Percentiles rank a stretch among this genome's conserved stretches.
Evolutionary conservation across 2,888 invertebrate species (phyloP).

Genomic region (Rhimphoctona megacephalus): DNA sequence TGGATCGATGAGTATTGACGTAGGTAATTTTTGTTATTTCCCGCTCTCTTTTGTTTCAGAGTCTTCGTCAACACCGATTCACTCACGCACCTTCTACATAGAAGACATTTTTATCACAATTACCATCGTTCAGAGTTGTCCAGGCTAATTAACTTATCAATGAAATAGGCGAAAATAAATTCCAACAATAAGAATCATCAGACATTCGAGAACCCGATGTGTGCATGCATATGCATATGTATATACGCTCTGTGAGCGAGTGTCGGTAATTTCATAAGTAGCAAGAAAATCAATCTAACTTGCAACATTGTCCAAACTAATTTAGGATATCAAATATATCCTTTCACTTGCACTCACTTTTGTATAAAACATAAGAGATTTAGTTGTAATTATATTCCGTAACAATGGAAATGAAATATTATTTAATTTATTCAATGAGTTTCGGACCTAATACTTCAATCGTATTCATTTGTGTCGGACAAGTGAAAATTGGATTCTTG

Average conservation of each 20-base stretch:
- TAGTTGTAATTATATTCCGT: background rate
- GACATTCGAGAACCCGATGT: background rate
- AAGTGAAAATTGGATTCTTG: background rate
- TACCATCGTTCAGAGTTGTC: too few relatives aligned
- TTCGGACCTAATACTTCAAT: background rate
- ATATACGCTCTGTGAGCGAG: background rate
- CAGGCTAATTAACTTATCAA: too few relatives aligned
- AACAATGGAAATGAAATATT: background rate
- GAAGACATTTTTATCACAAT: too few relatives aligned
- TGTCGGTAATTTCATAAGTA: background rate
- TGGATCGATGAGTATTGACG: too few relatives aligned
- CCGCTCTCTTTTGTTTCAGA: too few relatives aligned
- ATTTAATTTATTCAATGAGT: too few relatives aligned
- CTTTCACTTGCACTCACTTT: background rate
- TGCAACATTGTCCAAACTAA: background rate
- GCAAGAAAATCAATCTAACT: background rate
- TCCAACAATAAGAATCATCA: background rate
- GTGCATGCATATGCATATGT: background rate
- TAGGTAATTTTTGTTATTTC: too few relatives aligned
- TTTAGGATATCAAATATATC: background rate
- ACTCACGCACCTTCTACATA: too few relatives aligned
- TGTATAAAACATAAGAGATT: background rate
- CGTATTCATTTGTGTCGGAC: background rate
- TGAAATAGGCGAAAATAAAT: too few relatives aligned
- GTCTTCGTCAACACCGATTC: too few relatives aligned